Percentiles rank a stretch among this genome's conserved stretches.
Evolutionary conservation across 2,797 vertebrate genomes (phyloP).

Genomic region (Pelodytes ibericus): DNA sequence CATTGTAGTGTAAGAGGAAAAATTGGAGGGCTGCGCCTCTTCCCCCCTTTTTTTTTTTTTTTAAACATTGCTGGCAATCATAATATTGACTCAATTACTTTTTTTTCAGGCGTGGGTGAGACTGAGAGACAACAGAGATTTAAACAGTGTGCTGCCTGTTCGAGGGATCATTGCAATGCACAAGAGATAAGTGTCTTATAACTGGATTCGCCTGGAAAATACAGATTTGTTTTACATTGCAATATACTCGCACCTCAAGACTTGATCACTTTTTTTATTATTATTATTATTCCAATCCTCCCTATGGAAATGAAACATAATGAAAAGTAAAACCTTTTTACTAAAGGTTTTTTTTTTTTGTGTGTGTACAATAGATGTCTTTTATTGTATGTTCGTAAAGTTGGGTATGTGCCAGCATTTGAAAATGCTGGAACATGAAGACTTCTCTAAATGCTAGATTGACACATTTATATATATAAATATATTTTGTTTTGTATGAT

Average conservation of each 20-base stretch:
- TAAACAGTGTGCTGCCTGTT: constrained; percentile 85
- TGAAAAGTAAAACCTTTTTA: constrained; percentile 28
- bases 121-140: constrained; percentile 80
- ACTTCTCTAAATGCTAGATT: constrained; percentile 12
- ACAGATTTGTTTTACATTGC: constrained; percentile 61
- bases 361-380: constrained; percentile 6
- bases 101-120: constrained; percentile 77
- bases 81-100: too few relatives aligned
- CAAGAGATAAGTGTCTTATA: constrained; percentile 67
- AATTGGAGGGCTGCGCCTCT: too few relatives aligned
- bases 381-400: constrained; percentile 32
- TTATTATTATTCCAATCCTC: constrained; percentile 55
- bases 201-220: constrained; percentile 63
- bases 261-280: constrained; percentile 56
- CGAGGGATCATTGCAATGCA: constrained; percentile 60
- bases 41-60: too few relatives aligned
- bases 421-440: not conserved
- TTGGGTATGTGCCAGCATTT: constrained; percentile 6
- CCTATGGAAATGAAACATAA: constrained; percentile 10
- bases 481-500: not conserved
- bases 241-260: constrained; percentile 60
- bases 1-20: too few relatives aligned
- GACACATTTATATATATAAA: not conserved
- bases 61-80: too few relatives aligned
- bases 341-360: constrained; percentile 19